These are phyloP conservation scores for Orthosia gothica DNA, from an alignment of 2,888 invertebrate species.

Conservation along the genomic window DNA sequence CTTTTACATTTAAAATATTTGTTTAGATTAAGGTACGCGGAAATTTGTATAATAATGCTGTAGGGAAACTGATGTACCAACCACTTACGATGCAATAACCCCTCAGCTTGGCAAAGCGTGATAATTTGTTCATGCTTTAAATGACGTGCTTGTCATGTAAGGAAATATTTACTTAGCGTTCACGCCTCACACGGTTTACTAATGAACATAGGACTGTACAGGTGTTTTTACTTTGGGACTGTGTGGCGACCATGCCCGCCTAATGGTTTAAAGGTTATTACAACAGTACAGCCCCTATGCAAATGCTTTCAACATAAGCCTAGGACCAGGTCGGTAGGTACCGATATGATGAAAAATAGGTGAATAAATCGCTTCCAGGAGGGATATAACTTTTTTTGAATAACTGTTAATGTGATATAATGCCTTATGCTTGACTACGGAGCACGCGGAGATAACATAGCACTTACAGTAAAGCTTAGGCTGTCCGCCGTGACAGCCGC, in stretches of 20 bases:
- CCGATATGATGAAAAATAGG: constrained; percentile 78
- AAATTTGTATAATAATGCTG: constrained; percentile 66
- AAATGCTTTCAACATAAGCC: constrained; percentile 85
- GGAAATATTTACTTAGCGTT: constrained; percentile 76
- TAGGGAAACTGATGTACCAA: constrained; percentile 61
- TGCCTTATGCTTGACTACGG: constrained; percentile 90
- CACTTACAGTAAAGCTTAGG: constrained; percentile 91
- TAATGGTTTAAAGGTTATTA: constrained; percentile 78
- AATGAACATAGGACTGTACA: constrained; percentile 83
- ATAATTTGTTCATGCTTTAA: constrained; percentile 84
- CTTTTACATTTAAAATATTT: constrained; percentile 41
- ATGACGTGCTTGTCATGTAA: constrained; percentile 83
- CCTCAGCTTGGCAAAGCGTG: constrained; percentile 89
- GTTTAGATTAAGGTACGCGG: constrained; percentile 65
- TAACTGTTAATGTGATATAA: constrained; percentile 89
- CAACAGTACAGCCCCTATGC: constrained; percentile 79
- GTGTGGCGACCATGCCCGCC: constrained; percentile 88
- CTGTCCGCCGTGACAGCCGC: constrained; percentile 87
- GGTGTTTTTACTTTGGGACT: constrained; percentile 80
- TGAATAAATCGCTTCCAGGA: constrained; percentile 86
- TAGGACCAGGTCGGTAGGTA: constrained; percentile 80
- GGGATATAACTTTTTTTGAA: constrained; percentile 84
- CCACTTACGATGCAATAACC: constrained; percentile 82
- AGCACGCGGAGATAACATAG: constrained; percentile 91
- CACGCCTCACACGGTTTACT: constrained; percentile 89